Evolutionary conservation across 2,888 invertebrate genomes (phyloP).

Genomic region (Platycheirus albimanus): DNA sequence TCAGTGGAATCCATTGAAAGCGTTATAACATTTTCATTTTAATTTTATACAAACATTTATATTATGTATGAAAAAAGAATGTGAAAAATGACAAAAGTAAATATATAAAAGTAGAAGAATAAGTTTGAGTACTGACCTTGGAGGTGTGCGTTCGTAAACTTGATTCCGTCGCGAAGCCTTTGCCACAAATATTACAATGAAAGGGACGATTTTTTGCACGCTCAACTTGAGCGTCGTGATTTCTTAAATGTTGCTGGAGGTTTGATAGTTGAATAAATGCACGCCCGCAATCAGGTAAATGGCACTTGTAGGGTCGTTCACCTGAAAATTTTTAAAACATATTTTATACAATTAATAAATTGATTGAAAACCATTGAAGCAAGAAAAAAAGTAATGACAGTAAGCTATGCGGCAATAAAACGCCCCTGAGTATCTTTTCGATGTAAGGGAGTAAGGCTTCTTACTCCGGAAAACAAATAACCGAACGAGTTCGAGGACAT

Average conservation of each 20-base stretch:
- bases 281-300: slow-evolving; percentile 96
- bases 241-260: slow-evolving; percentile 96
- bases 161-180: slow-evolving; percentile 98
- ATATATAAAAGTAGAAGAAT: slow-evolving; percentile 83
- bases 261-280: slow-evolving; percentile 98
- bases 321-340: slow-evolving; percentile 83
- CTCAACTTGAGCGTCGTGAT: slow-evolving; percentile 97
- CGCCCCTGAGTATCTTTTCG: no score
- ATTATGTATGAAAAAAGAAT: slow-evolving; percentile 15
- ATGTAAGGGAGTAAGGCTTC: no score
- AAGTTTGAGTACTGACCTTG: slow-evolving; percentile 96
- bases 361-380: no score
- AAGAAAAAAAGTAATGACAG: no score
- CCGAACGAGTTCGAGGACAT: no score
- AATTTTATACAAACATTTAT: no score
- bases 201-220: slow-evolving; percentile 97
- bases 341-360: neutral
- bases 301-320: slow-evolving; percentile 98
- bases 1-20: no score
- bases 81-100: slow-evolving; percentile 34
- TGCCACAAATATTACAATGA: slow-evolving; percentile 98
- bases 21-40: no score
- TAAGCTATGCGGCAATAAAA: no score
- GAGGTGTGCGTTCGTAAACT: slow-evolving; percentile 97
- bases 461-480: no score